Base-by-base conservation (phyloP, 2,888 invertebrate species). In the Notodonta ziczac region DNA sequence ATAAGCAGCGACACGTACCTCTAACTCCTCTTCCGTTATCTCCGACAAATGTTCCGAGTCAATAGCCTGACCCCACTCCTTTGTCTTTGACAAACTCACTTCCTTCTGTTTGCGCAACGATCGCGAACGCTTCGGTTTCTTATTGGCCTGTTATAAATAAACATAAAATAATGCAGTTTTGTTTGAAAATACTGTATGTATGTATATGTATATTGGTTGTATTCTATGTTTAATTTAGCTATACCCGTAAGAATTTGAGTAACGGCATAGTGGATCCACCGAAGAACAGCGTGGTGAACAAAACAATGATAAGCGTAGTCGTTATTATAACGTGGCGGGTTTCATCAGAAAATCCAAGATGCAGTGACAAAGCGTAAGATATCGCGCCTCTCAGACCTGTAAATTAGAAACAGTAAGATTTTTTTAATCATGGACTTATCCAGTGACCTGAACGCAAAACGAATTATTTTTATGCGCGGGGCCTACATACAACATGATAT, bases 251-350 rank as follows among this genome's bases (percentile, higher is more conserved):
- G 82, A 98, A 97, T 94, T 99, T 99, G 77, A 99, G 94, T 67
- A 99, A 90, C 0, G 99, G 99, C 98, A 99, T 98, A 0, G 99
- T 99, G 9, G 98, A 97, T 4, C 99, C 99, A 46, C 99, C 99
- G 77, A 99, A 96, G 82, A 98, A 95, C 50, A 99, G 93, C 0
- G 99, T 98, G 0, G 99, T 99, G 78, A 99, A 98, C 56, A 99
- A 94, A 7, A 99, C 99, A 72, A 99, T 98, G 70, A 99, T 98
- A n/a, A 99, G 95, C 0, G 99, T 99, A 0, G 99, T 98, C 0
- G 99, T 99, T 62, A 99, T 98, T 61, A 99, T 97, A 32, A 99
- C 98, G 84, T 98, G 98, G 7, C 99, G 95, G 0, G 98, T 99
- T 91, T 99, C 98, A 84, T 98, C 97, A 58, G 97, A 97, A 78